These are phyloP conservation scores for Neodontobutis hainanensis DNA, from an alignment of 2,113 vertebrate genomes.

Conservation along the genomic window DNA sequence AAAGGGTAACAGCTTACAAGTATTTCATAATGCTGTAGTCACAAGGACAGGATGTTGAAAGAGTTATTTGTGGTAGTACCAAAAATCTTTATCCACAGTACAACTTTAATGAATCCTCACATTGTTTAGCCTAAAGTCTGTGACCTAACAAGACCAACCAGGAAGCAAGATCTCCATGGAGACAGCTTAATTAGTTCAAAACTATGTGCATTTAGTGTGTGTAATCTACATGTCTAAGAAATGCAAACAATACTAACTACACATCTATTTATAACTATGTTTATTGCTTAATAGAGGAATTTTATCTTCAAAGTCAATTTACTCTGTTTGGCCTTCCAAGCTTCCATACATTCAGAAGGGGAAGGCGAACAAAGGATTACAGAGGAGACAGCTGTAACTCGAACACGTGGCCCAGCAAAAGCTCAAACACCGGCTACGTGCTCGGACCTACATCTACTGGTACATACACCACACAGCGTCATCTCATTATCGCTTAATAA, in stretches of 20 bases:
- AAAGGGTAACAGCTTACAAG: not conserved
- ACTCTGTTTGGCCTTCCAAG: slow-evolving; percentile 2
- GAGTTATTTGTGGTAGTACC: not conserved
- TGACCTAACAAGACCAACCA: not conserved
- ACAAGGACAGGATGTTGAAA: slow-evolving; percentile 11
- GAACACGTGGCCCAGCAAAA: slow-evolving; percentile 23
- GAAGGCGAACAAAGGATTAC: slow-evolving; percentile 24
- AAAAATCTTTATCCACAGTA: not conserved
- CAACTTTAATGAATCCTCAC: slow-evolving; percentile 4
- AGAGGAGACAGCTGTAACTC: slow-evolving; percentile 21
- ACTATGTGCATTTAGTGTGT: not conserved
- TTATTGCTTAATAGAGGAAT: not conserved
- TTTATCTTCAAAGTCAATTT: slow-evolving; percentile 1
- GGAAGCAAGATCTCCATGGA: not conserved
- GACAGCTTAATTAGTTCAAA: not conserved
- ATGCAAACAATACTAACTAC: too few species aligned
- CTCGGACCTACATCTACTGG: not conserved
- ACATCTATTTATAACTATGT: too few species aligned
- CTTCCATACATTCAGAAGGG: slow-evolving; percentile 12
- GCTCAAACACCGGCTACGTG: not conserved
- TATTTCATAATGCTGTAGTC: slow-evolving; percentile 4
- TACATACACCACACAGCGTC: not conserved
- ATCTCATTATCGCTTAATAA: too few species aligned
- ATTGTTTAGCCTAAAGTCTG: not conserved
- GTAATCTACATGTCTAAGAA: not conserved